These are phyloP conservation scores for Amiota mariae DNA, from an alignment of 2,888 invertebrate species.

Conservation along the genomic window DNA sequence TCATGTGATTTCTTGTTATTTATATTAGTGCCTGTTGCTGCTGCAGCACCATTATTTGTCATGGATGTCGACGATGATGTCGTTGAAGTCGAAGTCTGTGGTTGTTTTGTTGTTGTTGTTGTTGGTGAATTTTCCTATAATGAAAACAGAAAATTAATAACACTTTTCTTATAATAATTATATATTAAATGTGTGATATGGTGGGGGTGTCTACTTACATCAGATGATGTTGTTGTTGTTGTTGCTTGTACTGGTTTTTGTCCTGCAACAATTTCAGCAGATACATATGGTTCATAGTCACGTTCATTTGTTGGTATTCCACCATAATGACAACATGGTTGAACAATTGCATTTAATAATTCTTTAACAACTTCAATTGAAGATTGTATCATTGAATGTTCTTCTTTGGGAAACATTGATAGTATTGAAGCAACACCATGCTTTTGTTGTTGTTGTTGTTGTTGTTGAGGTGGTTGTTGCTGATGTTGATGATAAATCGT, in stretches of 20 bases:
- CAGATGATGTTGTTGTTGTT: neutral
- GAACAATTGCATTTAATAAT: constrained; percentile 79
- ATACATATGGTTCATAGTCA: constrained; percentile 22
- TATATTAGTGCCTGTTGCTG: too few species aligned
- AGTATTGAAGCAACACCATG: constrained; percentile 8
- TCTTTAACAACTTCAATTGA: constrained; percentile 79
- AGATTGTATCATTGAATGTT: constrained; percentile 51
- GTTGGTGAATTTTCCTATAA: constrained; percentile 24
- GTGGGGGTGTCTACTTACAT: neutral
- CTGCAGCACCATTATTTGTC: too few species aligned
- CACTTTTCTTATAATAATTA: neutral
- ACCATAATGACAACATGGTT: constrained; percentile 73
- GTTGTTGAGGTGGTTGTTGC: too few species aligned
- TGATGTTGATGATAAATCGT: constrained; percentile 67
- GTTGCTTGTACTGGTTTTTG: constrained; percentile 41
- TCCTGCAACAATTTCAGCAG: constrained; percentile 49
- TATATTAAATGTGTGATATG: neutral
- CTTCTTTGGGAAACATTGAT: constrained; percentile 38
- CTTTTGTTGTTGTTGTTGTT: too few species aligned
- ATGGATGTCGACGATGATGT: constrained; percentile 2
- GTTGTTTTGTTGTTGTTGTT: too few species aligned
- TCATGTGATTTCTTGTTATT: constrained; percentile 45
- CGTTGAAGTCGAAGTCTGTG: constrained; percentile 21
- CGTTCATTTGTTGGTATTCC: constrained; percentile 35
- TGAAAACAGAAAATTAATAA: neutral